These are phyloP conservation scores for Chaetops frenatus DNA, from an alignment of 2,113 vertebrate genomes.

Conservation along the genomic window DNA sequence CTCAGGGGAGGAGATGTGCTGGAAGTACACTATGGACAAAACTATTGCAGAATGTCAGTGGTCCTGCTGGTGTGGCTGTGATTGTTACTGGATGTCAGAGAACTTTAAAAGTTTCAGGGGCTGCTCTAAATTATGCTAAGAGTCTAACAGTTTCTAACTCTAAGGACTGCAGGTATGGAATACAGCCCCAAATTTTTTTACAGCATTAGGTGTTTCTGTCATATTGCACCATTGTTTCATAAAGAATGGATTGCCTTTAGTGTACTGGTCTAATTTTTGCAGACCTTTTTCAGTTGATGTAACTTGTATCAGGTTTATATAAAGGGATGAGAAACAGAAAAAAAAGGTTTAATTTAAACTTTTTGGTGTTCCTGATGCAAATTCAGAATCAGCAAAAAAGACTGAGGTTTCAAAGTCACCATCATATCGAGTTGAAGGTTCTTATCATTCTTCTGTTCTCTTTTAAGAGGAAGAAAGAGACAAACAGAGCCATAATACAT, in stretches of 20 bases:
- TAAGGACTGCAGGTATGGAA: background rate
- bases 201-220: background rate
- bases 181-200: background rate
- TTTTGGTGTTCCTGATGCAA: background rate
- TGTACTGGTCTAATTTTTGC: background rate
- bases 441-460: background rate
- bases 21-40: background rate
- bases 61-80: background rate
- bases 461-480: background rate
- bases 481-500: background rate
- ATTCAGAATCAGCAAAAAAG: background rate
- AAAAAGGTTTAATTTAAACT: background rate
- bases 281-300: background rate
- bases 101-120: background rate
- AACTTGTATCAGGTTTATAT: background rate
- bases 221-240: background rate
- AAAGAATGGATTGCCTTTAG: background rate
- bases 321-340: background rate
- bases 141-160: background rate
- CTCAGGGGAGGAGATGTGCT: background rate
- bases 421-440: background rate
- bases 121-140: background rate
- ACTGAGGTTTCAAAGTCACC: background rate
- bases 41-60: fast-evolving
- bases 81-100: background rate